Percentiles rank a stretch among this genome's conserved stretches.
These are phyloP conservation scores for Drosophila meridiana DNA, from an alignment of 2,888 invertebrate genomes.

Conservation along the genomic window DNA sequence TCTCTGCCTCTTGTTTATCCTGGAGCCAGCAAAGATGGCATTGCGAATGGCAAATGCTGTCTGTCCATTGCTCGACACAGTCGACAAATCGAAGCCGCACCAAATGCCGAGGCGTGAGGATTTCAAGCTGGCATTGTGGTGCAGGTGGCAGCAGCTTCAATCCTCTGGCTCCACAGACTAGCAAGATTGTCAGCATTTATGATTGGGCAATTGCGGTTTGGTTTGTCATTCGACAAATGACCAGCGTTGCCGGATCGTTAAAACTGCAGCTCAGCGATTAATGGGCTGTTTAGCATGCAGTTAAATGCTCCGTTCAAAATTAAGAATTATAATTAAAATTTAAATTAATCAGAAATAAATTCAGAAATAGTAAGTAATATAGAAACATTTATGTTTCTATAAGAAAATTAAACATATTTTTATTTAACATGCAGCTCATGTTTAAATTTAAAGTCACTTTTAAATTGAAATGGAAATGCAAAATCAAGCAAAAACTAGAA, in stretches of 20 bases:
- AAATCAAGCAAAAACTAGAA: not conserved
- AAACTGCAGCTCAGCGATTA: not conserved
- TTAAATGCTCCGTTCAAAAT: not conserved
- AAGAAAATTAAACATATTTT: not conserved
- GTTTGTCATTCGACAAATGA: constrained; percentile 1
- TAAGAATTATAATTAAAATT: not conserved
- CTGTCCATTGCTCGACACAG: constrained; percentile 22
- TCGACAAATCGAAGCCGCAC: constrained; percentile 56
- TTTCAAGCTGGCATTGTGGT: constrained; percentile 11
- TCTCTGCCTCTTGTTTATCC: constrained; percentile 1
- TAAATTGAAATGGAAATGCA: not conserved
- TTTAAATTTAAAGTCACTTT: not conserved
- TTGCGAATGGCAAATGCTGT: constrained; percentile 20
- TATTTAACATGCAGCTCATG: not conserved
- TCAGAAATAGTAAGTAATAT: not conserved
- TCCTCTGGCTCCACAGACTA: constrained; percentile 18
- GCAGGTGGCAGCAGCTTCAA: constrained; percentile 14
- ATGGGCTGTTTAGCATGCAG: not conserved
- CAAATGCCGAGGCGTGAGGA: constrained; percentile 31
- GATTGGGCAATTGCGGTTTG: constrained; percentile 53
- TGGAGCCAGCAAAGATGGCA: constrained; percentile 19
- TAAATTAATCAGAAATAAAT: not conserved
- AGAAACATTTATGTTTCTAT: not conserved
- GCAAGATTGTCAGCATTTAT: constrained; percentile 58
- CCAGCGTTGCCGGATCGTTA: constrained; percentile 29